Base-by-base conservation (phyloP, 2,797 vertebrate species). In the Cuniculus paca region DNA sequence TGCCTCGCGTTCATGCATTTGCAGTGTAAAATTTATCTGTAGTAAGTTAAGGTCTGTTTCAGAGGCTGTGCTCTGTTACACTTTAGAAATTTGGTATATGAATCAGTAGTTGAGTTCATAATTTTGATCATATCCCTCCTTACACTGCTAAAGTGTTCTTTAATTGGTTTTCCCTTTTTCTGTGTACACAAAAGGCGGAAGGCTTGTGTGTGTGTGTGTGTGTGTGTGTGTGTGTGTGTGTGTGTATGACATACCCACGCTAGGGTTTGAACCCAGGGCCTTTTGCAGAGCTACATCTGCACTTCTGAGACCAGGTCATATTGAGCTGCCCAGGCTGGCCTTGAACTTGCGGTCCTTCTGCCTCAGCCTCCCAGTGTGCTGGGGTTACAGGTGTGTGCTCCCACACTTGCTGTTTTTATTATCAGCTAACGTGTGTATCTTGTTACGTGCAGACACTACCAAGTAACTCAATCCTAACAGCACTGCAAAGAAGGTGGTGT, bases 71-170 rank as follows among this genome's bases (percentile, higher is more conserved):
- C 3, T 68, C 56, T 56, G 74, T 48, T 65, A 58, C 10, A 79
- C 1, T 58, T 88, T 83, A 24, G 80, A 28, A 16, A 45, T 77
- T 94, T 94, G 52, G 72, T 95, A 52, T 86, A 20, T 88, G 74
- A 88, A 54, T 82, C 48, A 54, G 2, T 36, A 6, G 61, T 84
- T 24, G 31, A n/a, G 19, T 28, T 80, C 34, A 45, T 79, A 10
- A 65, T 90, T 95, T 95, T 90, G 24, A 74, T 85, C 1, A 7
- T 65, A 28, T 58, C n/a, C 19, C 22, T n/a, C 50, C 20, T 89
- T 78, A 50, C 36, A 74, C 28, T 88, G 6, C 68, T 81, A 26
- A 92, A 58, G 42, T 84, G 11, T 58, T 84, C 22, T 80, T 91
- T 50, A n/a, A 36, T 79, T 78, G 7, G 39, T n/a, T 65, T 65